These are phyloP conservation scores for Mesorhabditis spiculigera DNA, from an alignment of 2,888 invertebrate genomes.

Conservation along the genomic window DNA sequence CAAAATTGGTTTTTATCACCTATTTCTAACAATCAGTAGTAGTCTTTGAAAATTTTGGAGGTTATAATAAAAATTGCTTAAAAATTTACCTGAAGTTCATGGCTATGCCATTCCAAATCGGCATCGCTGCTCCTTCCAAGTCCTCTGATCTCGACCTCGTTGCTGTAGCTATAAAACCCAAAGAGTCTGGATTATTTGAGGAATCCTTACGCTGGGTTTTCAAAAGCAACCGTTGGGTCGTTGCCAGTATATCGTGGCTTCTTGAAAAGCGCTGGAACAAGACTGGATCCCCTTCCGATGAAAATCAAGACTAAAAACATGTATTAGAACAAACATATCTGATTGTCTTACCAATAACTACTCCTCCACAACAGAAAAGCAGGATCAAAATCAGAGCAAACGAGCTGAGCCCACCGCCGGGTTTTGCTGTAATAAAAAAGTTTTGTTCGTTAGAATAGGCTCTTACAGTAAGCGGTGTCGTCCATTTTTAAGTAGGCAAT, in stretches of 20 bases:
- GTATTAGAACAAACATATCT: neutral
- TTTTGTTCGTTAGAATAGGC: neutral
- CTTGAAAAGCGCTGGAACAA: conserved; percentile 24
- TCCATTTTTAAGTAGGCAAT: neutral
- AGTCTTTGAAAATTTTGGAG: too few species aligned
- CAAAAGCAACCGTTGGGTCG: conserved; percentile 40
- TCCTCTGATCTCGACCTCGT: conserved; percentile 41
- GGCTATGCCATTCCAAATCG: neutral
- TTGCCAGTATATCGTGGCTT: conserved; percentile 20
- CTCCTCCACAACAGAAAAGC: neutral
- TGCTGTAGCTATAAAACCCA: conserved; percentile 12
- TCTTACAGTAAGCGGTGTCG: neutral
- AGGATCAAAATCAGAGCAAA: neutral
- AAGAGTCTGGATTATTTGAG: neutral
- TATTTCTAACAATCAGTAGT: neutral
- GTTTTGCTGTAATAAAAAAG: neutral
- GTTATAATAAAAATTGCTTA: too few species aligned
- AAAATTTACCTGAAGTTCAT: neutral
- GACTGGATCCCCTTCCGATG: conserved; percentile 20
- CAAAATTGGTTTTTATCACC: too few species aligned
- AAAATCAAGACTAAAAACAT: conserved; percentile 17
- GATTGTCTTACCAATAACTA: neutral
- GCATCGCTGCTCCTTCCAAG: conserved; percentile 18
- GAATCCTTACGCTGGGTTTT: conserved; percentile 31
- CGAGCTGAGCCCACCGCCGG: neutral